Evolutionary conservation across 2,113 vertebrate species (phyloP).

Genomic region (Romanogobio albipinnatus): DNA sequence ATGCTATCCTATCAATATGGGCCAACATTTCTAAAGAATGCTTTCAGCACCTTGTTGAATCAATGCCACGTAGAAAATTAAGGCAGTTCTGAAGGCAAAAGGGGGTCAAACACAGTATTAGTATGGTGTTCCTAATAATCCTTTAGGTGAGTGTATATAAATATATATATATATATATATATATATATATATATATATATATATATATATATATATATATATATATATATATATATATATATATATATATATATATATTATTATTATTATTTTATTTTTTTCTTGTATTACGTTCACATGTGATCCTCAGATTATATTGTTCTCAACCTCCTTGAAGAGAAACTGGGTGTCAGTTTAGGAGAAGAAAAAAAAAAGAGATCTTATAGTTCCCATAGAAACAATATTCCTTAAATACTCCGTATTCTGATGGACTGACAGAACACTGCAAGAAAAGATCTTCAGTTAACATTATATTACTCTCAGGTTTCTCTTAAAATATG

Average conservation of each 20-base stretch:
- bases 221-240: neutral
- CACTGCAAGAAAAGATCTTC: neutral
- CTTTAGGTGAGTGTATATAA: too few relatives aligned
- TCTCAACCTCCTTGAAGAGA: neutral
- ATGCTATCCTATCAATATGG: too few relatives aligned
- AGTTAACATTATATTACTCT: neutral
- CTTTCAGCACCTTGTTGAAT: too few relatives aligned
- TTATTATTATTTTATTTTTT: too few relatives aligned
- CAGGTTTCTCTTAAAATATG: neutral
- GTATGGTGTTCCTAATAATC: too few relatives aligned
- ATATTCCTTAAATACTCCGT: slow-evolving; percentile 13
- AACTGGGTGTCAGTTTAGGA: neutral
- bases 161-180: neutral
- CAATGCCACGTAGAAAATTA: too few relatives aligned
- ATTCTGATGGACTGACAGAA: slow-evolving; percentile 20
- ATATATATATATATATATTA: neutral
- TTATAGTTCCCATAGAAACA: slow-evolving; percentile 55
- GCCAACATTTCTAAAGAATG: too few relatives aligned
- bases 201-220: neutral
- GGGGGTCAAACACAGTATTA: too few relatives aligned
- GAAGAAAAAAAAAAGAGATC: neutral
- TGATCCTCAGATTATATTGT: neutral
- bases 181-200: neutral
- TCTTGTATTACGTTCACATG: neutral
- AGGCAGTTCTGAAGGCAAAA: too few relatives aligned